phyloP scores from a whole-genome alignment of 2,888 invertebrate species.

The Acrobasis repandana region DNA sequence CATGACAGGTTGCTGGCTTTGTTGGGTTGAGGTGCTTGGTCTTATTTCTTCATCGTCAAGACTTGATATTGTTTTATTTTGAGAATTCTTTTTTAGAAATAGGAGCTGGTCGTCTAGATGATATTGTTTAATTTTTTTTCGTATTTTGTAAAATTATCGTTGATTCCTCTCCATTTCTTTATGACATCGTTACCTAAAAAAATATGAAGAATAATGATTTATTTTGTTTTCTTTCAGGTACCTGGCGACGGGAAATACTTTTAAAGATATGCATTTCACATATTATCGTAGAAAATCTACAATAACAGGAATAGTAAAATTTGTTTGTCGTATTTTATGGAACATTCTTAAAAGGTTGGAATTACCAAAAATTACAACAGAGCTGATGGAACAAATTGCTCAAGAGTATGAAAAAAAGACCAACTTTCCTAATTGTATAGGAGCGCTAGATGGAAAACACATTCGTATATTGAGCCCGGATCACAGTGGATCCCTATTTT shows the following conservation, averaged over 20 bases:
- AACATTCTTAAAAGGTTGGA: not conserved
- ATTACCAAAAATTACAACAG: not conserved
- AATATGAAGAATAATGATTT: not conserved
- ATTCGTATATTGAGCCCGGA: conserved; percentile 33
- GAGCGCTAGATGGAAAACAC: conserved; percentile 40
- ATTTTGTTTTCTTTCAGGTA: conserved; percentile 33
- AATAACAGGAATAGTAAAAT: conserved; percentile 22
- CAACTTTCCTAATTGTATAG: conserved; percentile 42
- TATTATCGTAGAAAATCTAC: conserved; percentile 30
- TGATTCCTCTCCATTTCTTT: not conserved
- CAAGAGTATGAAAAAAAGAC: conserved; percentile 36
- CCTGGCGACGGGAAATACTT: conserved; percentile 39
- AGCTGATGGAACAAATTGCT: conserved; percentile 27
- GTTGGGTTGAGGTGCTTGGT: too few relatives aligned
- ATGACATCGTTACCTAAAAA: not conserved
- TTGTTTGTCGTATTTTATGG: not conserved
- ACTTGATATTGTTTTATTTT: not conserved
- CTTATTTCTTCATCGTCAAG: not conserved
- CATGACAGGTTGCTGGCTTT: not conserved
- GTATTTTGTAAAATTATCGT: not conserved
- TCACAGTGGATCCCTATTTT: conserved; percentile 25
- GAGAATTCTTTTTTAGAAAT: not conserved
- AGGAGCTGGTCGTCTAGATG: not conserved
- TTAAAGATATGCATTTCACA: conserved; percentile 30
- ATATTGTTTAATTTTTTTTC: not conserved